A percentile compares a stretch with the other conserved stretches of the same genome.
Evolutionary conservation across 1,140 invertebrate species (phyloP).

Genomic region (Drosophila pandora): DNA sequence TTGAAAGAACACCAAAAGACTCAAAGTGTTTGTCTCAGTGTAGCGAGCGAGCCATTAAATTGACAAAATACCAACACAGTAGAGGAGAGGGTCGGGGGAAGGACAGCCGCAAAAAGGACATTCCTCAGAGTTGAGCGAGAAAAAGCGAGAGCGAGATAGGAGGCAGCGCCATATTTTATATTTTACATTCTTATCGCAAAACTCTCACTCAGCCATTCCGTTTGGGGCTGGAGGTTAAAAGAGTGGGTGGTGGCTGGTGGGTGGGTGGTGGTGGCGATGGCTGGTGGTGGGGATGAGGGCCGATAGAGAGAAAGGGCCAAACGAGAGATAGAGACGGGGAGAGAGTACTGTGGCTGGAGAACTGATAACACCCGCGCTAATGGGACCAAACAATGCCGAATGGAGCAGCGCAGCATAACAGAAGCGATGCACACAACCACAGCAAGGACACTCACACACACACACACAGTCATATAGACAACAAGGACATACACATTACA

Average conservation of each 20-base stretch:
- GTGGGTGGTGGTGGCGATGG: background rate
- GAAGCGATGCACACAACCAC: constrained; percentile 38
- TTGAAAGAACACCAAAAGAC: background rate
- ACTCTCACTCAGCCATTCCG: constrained; percentile 82
- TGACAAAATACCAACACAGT: constrained; percentile 79
- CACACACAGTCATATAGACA: constrained; percentile 16
- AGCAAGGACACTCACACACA: constrained; percentile 21
- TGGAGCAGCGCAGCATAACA: constrained; percentile 65
- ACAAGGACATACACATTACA: constrained; percentile 39
- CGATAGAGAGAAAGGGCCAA: background rate
- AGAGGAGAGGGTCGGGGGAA: background rate
- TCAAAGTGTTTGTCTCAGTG: constrained; percentile 56
- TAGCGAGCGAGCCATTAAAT: constrained; percentile 73
- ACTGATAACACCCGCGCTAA: constrained; percentile 83
- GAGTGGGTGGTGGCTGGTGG: background rate
- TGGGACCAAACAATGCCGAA: constrained; percentile 83
- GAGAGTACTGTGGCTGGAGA: constrained; percentile 59
- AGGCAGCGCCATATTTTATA: constrained; percentile 80
- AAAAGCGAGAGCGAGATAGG: constrained; percentile 40
- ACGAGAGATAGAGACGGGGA: constrained; percentile 7
- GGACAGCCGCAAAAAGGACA: constrained; percentile 76
- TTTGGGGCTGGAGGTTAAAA: constrained; percentile 15
- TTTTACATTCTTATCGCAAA: constrained; percentile 84
- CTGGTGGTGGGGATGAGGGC: background rate
- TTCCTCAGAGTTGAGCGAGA: constrained; percentile 67